A percentile compares a stretch with the other conserved stretches of the same genome.
These are phyloP conservation scores for Oreortyx pictus DNA, from an alignment of 2,797 vertebrate species.

Conservation along the genomic window DNA sequence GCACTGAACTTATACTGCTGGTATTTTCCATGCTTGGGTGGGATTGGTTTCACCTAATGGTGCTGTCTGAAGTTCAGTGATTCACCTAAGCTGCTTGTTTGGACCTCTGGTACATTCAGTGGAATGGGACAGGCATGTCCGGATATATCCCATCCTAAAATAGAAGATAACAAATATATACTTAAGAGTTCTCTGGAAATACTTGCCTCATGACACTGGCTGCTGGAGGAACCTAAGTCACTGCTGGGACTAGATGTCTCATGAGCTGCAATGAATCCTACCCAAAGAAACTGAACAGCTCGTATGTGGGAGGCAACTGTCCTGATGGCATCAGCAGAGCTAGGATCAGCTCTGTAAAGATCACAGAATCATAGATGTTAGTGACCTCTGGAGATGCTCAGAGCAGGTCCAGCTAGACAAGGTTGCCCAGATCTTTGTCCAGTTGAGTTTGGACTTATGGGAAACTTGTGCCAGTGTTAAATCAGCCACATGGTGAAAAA, in stretches of 20 bases:
- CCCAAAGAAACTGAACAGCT: not conserved
- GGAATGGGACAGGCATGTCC: not conserved
- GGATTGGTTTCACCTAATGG: not conserved
- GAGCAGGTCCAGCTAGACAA: not conserved
- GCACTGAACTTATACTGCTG: not conserved
- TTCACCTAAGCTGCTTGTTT: not conserved
- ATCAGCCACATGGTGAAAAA: not conserved
- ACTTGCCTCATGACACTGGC: not conserved
- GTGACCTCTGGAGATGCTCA: not conserved
- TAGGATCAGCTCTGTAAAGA: not conserved
- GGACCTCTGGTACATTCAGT: not conserved
- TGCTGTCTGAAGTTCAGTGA: not conserved
- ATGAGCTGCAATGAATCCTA: not conserved
- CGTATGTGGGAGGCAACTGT: rapidly evolving
- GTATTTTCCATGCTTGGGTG: not conserved
- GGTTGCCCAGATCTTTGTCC: not conserved
- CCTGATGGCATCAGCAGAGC: not conserved
- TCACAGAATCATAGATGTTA: not conserved
- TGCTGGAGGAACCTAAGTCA: not conserved
- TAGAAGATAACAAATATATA: not conserved
- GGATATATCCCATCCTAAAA: not conserved
- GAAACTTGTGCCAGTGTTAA: not conserved
- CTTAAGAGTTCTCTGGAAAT: not conserved
- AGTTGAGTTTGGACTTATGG: not conserved
- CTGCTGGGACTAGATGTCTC: not conserved